A percentile compares a stretch with the other conserved stretches of the same genome.
Evolutionary conservation across 2,113 vertebrate genomes (phyloP).

Genomic region (Dipodomys merriami): DNA sequence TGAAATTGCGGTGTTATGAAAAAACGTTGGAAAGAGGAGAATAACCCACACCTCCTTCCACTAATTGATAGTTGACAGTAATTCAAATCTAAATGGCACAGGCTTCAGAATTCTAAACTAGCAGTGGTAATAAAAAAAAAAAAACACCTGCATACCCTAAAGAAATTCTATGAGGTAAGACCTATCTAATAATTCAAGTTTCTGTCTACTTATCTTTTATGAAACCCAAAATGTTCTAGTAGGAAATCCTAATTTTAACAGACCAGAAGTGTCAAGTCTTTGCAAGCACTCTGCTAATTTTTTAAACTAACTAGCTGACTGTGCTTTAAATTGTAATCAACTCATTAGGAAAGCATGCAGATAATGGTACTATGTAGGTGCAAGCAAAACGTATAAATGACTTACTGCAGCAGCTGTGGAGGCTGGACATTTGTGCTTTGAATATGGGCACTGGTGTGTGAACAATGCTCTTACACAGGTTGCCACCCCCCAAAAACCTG

Average conservation of each 20-base stretch:
- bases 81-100: constrained; percentile 71
- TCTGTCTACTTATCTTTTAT: not conserved
- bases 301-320: constrained; percentile 38
- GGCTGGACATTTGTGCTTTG: constrained; percentile 29
- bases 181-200: not conserved
- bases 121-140: not conserved
- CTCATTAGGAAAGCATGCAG: constrained; percentile 40
- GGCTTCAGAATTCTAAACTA: constrained; percentile 65
- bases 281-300: constrained; percentile 7
- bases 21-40: constrained; percentile 51
- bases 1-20: constrained; percentile 71
- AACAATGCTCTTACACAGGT: constrained; percentile 47
- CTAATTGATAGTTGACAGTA: constrained; percentile 78
- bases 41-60: constrained; percentile 48
- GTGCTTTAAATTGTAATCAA: constrained; percentile 38
- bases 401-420: not conserved
- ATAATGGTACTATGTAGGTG: constrained; percentile 32
- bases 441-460: constrained; percentile 13
- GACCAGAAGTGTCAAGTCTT: constrained; percentile 6
- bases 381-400: constrained; percentile 45
- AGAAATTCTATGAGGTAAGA: constrained; percentile 27
- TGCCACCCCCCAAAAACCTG: constrained; percentile 43
- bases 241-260: constrained; percentile 48
- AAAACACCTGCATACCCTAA: not conserved
- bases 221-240: constrained; percentile 35